Conservation (phyloP, 2,113 vertebrate genomes). For the Fulica atra region DNA sequence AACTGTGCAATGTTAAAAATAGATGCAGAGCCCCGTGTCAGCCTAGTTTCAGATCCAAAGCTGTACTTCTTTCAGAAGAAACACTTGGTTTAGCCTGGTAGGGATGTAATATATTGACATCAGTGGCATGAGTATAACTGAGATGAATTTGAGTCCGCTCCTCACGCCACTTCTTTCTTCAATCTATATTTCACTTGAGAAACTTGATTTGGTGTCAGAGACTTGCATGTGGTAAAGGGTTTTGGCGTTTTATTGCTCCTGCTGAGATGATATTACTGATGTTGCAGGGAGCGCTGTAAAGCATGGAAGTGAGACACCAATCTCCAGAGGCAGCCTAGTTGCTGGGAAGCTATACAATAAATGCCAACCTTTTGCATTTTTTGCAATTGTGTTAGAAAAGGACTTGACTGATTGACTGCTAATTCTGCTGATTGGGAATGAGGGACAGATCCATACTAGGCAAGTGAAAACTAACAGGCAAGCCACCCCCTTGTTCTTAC, state of each 20-base stretch:
- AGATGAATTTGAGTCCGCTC: conserved; percentile 43
- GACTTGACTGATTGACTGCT: conserved; percentile 9
- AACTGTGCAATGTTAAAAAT: not conserved
- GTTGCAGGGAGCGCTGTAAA: conserved; percentile 53
- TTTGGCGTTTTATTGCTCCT: conserved; percentile 44
- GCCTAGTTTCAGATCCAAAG: not conserved
- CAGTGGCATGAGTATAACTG: not conserved
- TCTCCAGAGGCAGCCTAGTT: conserved; percentile 11
- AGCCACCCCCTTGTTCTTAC: not conserved
- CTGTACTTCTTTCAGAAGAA: not conserved
- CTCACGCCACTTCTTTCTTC: not conserved
- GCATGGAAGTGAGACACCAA: conserved; percentile 49
- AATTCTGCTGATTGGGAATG: conserved; percentile 37
- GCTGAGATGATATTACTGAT: conserved; percentile 50
- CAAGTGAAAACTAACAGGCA: not conserved
- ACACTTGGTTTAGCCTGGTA: not conserved
- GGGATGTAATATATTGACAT: conserved; percentile 37
- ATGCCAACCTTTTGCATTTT: conserved; percentile 4
- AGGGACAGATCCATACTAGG: not conserved
- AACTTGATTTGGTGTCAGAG: conserved; percentile 57
- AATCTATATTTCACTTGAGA: conserved; percentile 45
- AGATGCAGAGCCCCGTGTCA: not conserved
- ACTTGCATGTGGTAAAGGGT: conserved; percentile 16
- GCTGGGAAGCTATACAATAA: conserved; percentile 21
- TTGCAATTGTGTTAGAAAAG: conserved; percentile 34